A percentile compares a stretch with the other conserved stretches of the same genome.
Conservation (phyloP, 2,113 vertebrate genomes). For the Urocolius indicus region DNA sequence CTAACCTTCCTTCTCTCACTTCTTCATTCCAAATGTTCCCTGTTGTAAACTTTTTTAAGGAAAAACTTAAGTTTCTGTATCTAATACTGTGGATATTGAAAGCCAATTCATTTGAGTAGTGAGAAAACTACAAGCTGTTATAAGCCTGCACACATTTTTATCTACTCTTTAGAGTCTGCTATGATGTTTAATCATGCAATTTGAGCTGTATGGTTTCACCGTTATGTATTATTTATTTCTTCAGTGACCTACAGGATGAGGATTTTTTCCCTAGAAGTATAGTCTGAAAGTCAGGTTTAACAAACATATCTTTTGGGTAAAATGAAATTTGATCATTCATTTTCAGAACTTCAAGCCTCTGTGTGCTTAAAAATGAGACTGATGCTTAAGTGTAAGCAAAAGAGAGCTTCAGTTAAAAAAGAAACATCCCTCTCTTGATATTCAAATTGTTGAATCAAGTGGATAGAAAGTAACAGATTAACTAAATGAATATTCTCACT, state of each 20-base stretch:
- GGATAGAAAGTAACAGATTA: not conserved
- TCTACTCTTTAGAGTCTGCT: not conserved
- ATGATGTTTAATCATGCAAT: not conserved
- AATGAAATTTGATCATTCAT: not conserved
- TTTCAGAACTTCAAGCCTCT: not conserved
- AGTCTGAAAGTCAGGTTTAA: not conserved
- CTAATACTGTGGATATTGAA: not conserved
- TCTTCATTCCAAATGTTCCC: not conserved
- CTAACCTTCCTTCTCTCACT: not conserved
- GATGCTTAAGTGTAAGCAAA: not conserved
- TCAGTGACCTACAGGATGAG: not conserved
- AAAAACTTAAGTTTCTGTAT: not conserved
- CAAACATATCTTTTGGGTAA: not conserved
- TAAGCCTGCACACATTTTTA: not conserved
- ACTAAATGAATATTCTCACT: not conserved
- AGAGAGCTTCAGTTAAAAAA: not conserved
- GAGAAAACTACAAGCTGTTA: not conserved
- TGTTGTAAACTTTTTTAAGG: not conserved
- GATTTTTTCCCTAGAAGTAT: not conserved
- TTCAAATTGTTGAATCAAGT: not conserved
- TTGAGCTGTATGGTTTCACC: not conserved
- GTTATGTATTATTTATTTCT: not conserved
- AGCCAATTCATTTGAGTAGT: not conserved
- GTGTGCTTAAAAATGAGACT: not conserved
- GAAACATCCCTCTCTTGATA: not conserved